Evolutionary conservation across 1,140 invertebrate genomes (phyloP).

Genomic region (Homalodisca vitripennis): DNA sequence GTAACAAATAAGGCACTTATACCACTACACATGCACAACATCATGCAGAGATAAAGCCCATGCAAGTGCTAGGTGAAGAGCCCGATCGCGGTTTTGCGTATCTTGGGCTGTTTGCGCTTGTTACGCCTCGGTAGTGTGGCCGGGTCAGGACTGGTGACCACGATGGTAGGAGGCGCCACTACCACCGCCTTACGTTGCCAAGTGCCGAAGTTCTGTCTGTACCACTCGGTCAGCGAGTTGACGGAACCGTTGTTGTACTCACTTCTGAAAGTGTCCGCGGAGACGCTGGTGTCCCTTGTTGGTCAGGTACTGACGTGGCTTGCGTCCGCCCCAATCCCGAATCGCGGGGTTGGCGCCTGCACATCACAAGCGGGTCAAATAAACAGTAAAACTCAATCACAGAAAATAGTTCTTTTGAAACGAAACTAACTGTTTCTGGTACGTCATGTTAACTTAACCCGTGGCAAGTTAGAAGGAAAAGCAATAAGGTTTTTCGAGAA

Average conservation of each 20-base stretch:
- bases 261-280: constrained; percentile 75
- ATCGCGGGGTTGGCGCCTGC: constrained; percentile 89
- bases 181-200: not conserved
- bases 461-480: no score
- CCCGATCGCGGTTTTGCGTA: not conserved
- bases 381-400: no score
- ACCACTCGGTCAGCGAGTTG: not conserved
- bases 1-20: no score
- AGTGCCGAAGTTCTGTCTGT: not conserved
- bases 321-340: constrained; percentile 89
- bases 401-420: no score
- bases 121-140: not conserved
- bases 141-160: no score
- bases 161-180: no score
- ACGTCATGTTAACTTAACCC: no score
- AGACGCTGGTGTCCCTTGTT: constrained; percentile 63
- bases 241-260: constrained; percentile 55
- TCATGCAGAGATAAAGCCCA: not conserved
- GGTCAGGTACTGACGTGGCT: constrained; percentile 75
- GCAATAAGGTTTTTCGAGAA: no score
- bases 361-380: no score
- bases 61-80: no score
- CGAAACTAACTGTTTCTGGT: no score
- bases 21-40: no score
- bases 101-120: not conserved